phyloP scores from a whole-genome alignment of 2,797 vertebrate species.

The Limnodromus scolopaceus region DNA sequence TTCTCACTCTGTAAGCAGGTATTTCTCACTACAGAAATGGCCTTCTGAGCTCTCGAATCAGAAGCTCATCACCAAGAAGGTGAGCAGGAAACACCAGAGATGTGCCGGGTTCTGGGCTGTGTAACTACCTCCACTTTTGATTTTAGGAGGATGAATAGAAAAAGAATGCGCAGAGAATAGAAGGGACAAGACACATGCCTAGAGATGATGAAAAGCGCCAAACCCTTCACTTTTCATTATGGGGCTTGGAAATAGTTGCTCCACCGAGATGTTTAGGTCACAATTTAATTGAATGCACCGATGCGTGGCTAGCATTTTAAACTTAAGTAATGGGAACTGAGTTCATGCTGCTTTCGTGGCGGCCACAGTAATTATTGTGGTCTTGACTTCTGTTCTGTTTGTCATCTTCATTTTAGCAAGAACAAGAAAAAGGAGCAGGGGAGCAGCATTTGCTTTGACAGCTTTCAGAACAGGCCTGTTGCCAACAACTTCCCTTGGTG shows the following conservation, averaged over 20 bases:
- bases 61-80: background rate
- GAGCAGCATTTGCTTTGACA: background rate
- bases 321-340: background rate
- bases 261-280: background rate
- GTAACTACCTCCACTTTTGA: background rate
- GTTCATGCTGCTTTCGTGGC: background rate
- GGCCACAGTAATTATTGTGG: background rate
- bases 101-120: background rate
- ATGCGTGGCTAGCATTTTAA: background rate
- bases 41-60: background rate
- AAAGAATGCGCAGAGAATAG: background rate
- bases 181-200: background rate
- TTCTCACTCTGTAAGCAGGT: background rate
- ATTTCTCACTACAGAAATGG: background rate
- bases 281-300: slow-evolving; percentile 28
- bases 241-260: background rate
- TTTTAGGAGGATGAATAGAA: background rate
- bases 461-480: background rate
- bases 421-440: background rate
- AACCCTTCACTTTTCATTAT: background rate
- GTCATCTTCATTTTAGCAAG: background rate
- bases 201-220: background rate
- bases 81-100: background rate
- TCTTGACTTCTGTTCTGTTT: background rate
- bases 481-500: background rate